Base-by-base conservation (phyloP, 2,888 invertebrate genomes). In the Drosophila lutescens region DNA sequence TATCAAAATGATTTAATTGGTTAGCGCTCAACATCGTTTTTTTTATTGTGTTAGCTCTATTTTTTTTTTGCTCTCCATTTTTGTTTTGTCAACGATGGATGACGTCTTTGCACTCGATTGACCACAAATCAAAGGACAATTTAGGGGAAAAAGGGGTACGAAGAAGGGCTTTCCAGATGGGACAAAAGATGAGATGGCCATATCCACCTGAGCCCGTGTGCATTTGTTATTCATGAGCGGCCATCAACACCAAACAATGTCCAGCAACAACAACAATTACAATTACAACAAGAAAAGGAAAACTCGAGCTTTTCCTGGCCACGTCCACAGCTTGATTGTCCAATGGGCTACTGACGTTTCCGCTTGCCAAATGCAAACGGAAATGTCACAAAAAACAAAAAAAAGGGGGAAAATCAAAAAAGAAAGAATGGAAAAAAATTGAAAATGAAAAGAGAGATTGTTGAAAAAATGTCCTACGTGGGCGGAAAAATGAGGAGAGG, bases 171-270 rank as follows among this genome's bases (percentile, higher is more conserved):
- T 54, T 40, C 40, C 54, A 54, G 55, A 59, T n/a, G 20, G 50
- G 53, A 47, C 58, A 59, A 47, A 46, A 63, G 38, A 46, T 36
- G 62, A 47, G 38, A 53, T 61, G 46, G 54, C 40, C 17, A 36
- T 30, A 32, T 38, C 62, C 71, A 81, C 84, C 81, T 78, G 81
- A 59, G 43, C 58, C 62, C 78, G 78, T 82, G 78, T 77, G 83
- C 86, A 83, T 86, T 83, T 83, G 83, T 83, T 83, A 83, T 83
- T 83, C 83, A 86, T 83, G 83, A 84, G 84, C 76, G 67, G 82
- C 83, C 86, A 86, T 83, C 83, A 83, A 83, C 86, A 86, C 80
- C 86, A 86, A 86, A 83, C 83, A 86, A 86, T 83, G 81, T 83
- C 41, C 73, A 58, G 13, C 57, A 60, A 10, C 47, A 73, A 40